phyloP scores from a whole-genome alignment of 2,113 vertebrate genomes.

The Cyphomyrus plagiostoma region DNA sequence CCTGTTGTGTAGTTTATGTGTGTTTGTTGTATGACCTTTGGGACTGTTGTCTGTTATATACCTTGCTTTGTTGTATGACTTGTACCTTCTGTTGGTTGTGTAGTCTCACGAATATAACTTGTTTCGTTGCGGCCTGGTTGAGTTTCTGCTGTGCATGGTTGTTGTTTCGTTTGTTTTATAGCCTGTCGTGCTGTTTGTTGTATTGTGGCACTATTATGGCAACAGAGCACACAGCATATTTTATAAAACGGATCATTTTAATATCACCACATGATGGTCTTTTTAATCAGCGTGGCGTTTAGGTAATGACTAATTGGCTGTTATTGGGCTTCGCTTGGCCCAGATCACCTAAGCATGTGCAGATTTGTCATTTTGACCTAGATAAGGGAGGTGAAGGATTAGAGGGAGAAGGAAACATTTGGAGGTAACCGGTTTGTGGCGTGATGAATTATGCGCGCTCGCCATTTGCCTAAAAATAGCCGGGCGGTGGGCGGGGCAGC shows the following conservation, averaged over 20 bases:
- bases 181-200: background rate
- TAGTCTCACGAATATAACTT: background rate
- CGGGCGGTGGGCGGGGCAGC: conserved; percentile 30
- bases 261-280: background rate
- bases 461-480: conserved; percentile 57
- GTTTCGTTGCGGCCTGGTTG: background rate
- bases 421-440: conserved; percentile 40
- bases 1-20: background rate
- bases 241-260: background rate
- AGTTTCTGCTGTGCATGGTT: background rate
- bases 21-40: background rate
- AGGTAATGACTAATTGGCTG: conserved; percentile 27
- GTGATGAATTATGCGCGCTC: conserved; percentile 46
- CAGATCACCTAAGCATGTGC: conserved; percentile 29
- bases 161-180: background rate
- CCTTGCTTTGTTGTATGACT: background rate
- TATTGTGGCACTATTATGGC: background rate
- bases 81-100: background rate
- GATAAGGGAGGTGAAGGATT: conserved; percentile 46
- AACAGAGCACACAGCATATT: conserved; percentile 1
- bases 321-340: conserved; percentile 37
- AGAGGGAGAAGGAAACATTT: conserved; percentile 34
- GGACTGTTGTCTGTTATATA: background rate
- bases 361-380: conserved; percentile 41
- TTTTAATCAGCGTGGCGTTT: conserved; percentile 16